phyloP scores from a whole-genome alignment of 2,888 invertebrate genomes.

The Hirtodrosophila trivittata region DNA sequence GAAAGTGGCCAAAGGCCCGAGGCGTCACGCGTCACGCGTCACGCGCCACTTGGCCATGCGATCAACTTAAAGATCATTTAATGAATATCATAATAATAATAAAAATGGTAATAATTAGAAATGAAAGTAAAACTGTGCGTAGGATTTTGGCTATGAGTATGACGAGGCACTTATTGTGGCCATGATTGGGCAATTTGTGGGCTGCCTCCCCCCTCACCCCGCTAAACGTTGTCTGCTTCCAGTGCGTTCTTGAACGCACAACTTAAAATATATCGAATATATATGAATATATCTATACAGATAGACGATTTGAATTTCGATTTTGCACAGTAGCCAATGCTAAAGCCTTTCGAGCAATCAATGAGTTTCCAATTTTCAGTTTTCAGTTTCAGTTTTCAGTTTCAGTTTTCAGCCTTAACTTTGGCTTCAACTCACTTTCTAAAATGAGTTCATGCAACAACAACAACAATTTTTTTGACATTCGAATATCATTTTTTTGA shows the following conservation, averaged over 20 bases:
- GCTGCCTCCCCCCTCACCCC: too few relatives aligned
- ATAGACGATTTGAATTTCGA: constrained; percentile 40
- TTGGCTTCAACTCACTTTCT: constrained; percentile 64
- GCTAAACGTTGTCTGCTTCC: constrained; percentile 5
- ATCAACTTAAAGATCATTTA: constrained; percentile 62
- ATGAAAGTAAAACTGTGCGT: constrained; percentile 74
- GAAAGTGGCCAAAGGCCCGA: constrained; percentile 36
- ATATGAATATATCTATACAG: constrained; percentile 4
- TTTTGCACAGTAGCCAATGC: constrained; percentile 67
- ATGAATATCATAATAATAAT: constrained; percentile 68
- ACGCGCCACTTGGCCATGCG: constrained; percentile 52
- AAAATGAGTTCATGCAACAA: constrained; percentile 73
- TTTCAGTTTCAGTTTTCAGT: constrained; percentile 23
- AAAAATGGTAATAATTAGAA: too few relatives aligned
- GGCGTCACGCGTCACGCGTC: too few relatives aligned
- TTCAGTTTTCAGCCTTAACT: constrained; percentile 34
- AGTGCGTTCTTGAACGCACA: constrained; percentile 69
- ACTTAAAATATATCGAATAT: too few relatives aligned
- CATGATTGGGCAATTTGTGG: constrained; percentile 65
- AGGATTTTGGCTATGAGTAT: constrained; percentile 51
- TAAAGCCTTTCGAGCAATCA: constrained; percentile 27
- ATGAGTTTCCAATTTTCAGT: constrained; percentile 27
- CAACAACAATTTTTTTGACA: constrained; percentile 64
- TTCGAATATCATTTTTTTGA: constrained; percentile 58
- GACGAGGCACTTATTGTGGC: constrained; percentile 62